Evolutionary conservation across 2,888 invertebrate genomes (phyloP).

Genomic region (Drosophila stalkeri): DNA sequence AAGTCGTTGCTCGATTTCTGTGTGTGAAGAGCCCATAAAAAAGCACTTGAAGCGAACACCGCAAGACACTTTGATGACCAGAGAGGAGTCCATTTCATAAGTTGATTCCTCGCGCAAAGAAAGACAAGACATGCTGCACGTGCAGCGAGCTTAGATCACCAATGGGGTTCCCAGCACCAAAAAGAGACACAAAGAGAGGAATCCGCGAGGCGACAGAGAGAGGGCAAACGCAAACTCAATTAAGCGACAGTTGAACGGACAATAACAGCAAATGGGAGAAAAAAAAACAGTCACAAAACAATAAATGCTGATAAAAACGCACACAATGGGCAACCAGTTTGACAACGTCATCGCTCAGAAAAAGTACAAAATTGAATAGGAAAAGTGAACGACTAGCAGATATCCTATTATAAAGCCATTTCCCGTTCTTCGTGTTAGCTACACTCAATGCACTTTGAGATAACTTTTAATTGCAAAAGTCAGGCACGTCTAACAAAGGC

Average conservation of each 20-base stretch:
- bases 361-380: conserved; percentile 4
- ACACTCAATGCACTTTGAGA: too few species aligned
- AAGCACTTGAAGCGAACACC: conserved; percentile 42
- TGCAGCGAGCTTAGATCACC: conserved; percentile 41
- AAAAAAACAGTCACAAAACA: conserved; percentile 69
- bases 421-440: neutral
- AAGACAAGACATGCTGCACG: conserved; percentile 15
- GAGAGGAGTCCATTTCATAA: conserved; percentile 28
- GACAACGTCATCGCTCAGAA: conserved; percentile 71
- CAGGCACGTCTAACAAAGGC: neutral
- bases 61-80: conserved; percentile 39
- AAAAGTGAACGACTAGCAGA: neutral
- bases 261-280: conserved; percentile 53
- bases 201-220: neutral
- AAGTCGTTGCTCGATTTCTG: conserved; percentile 22
- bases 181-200: neutral
- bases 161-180: conserved; percentile 33
- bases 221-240: conserved; percentile 68
- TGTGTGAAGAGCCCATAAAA: conserved; percentile 50
- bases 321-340: conserved; percentile 64
- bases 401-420: neutral
- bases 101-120: conserved; percentile 16
- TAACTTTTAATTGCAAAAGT: neutral
- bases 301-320: conserved; percentile 76
- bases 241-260: conserved; percentile 74